Evolutionary conservation across 2,888 invertebrate genomes (phyloP).

Genomic region (Cerastis leucographa): DNA sequence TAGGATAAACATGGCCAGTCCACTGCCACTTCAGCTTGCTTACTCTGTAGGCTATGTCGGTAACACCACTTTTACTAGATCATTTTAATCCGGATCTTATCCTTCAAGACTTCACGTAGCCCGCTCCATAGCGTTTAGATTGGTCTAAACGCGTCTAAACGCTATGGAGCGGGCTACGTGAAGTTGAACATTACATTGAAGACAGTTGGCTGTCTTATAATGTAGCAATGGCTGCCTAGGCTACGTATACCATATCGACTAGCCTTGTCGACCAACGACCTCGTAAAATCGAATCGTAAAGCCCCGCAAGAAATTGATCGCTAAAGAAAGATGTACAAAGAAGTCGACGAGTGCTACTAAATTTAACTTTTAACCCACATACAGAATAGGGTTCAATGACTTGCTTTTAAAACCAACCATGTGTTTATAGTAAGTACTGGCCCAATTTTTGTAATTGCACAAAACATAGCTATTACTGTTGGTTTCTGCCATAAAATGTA

Average conservation of each 20-base stretch:
- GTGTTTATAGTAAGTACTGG: conserved; percentile 31
- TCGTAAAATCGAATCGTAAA: conserved; percentile 49
- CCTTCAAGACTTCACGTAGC: neutral
- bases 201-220: no score
- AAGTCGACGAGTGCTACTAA: conserved; percentile 65
- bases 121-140: neutral
- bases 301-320: conserved; percentile 44
- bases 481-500: conserved; percentile 27
- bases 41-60: neutral
- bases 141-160: no score
- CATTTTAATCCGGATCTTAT: neutral
- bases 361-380: conserved; percentile 73
- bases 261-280: conserved; percentile 25
- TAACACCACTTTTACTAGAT: neutral
- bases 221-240: neutral
- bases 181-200: no score
- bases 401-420: conserved; percentile 45
- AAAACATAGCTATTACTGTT: conserved; percentile 2
- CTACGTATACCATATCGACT: neutral
- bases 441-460: conserved; percentile 30
- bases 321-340: conserved; percentile 54
- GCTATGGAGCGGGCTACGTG: no score
- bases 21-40: neutral
- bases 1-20: neutral
- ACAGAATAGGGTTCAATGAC: conserved; percentile 62